phyloP scores from a whole-genome alignment of 2,888 invertebrate genomes.

The Apodemia zela region DNA sequence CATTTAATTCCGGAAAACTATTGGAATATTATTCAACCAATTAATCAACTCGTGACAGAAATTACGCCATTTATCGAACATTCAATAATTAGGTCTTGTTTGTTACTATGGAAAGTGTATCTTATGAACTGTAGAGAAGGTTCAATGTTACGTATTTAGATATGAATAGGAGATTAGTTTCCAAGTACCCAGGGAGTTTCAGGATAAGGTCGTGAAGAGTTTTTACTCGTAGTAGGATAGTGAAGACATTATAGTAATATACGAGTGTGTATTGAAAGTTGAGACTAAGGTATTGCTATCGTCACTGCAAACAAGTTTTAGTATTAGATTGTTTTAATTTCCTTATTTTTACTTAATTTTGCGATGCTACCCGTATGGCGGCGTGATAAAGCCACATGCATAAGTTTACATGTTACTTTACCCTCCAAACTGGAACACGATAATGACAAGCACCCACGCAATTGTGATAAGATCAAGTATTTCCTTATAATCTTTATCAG shows the following conservation, averaged over 20 bases:
- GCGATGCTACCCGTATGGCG: no score
- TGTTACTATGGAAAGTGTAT: not conserved
- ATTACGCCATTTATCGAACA: not conserved
- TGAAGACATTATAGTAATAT: not conserved
- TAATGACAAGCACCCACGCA: no score
- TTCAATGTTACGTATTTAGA: not conserved
- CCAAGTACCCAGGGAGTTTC: not conserved
- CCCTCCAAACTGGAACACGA: no score
- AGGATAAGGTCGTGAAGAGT: conserved; percentile 5
- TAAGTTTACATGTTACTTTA: no score
- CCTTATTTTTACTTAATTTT: no score
- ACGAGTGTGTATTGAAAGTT: not conserved
- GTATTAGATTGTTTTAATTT: no score
- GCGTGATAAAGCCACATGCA: no score
- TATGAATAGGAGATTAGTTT: not conserved
- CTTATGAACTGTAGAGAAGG: not conserved
- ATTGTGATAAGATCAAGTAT: no score
- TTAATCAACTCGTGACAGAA: conserved; percentile 9
- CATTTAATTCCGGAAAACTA: conserved; percentile 11
- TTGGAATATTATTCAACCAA: conserved; percentile 14
- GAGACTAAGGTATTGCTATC: not conserved
- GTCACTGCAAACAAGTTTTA: no score
- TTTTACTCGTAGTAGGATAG: not conserved
- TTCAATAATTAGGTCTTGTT: not conserved
- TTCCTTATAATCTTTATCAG: no score